Base-by-base conservation (phyloP, 2,797 vertebrate species). In the Syndactyla subalaris region DNA sequence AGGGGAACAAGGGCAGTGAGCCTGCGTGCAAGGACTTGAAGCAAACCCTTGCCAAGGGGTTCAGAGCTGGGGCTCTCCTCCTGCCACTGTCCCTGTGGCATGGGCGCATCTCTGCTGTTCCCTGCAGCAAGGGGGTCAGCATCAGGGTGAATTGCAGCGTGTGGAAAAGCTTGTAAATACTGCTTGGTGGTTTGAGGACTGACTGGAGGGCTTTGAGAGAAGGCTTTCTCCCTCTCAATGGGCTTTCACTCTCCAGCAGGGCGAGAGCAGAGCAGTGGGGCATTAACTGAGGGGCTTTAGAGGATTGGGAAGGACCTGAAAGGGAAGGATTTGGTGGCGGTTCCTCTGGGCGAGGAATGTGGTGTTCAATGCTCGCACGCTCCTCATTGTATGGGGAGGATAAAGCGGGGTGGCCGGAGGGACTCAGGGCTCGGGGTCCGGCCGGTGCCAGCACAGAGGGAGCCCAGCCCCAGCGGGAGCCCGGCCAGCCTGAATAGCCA, bases 221-320 rank as follows among this genome's bases (percentile, higher is more conserved):
- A 85, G 84, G 36, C 49, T 86, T 72, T 79, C 59, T 74, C 61
- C 71, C 13, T 61, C 82, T 89, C 74, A 45, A 29, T 54, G 85
- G 78, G 71, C 52, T 96, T 93, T 89, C 48, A 21, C 78, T 78
- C 89, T 78, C 49, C 68, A 32, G 68, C 77, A 66, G 81, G 85
- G 63, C 36, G 36, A 90, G 27, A 78, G 55, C 73, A 34, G 61
- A 91, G 74, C 49, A 83, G 89, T 2, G 0, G 36, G 77, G 73
- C 71, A 52, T 70, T 75, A 76, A 79, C 82, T 0, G 5, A 48
- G 46, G 39, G 36, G 52, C 39, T 70, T 90, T 52, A 91, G 90
- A 77, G 84, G 92, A 82, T 70, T 88, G 94, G n/a, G 57, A 67
- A 88, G 72, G 58, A 63, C 30, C 55, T 80, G 88, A 95, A 94